Base-by-base conservation (phyloP, 2,888 invertebrate species). In the Microchrysa polita region DNA sequence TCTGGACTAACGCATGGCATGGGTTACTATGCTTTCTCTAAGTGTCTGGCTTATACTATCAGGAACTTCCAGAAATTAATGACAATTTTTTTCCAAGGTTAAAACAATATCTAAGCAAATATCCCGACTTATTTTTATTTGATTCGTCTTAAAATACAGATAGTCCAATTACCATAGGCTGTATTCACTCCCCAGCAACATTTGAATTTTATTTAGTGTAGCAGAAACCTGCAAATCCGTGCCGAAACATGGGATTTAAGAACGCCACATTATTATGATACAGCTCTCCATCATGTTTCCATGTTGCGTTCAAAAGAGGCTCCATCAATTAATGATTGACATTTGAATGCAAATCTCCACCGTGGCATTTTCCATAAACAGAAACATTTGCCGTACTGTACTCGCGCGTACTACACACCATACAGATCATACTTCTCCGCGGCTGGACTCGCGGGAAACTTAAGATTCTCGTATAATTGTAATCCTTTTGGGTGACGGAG, bases 231-330 rank as follows among this genome's bases (percentile, higher is more conserved):
- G 74, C 69, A 69, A 60, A 74, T 44, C 74, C 67, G 60, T 74
- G 61, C 67, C 74, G 69, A 74, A 74, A 74, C 74, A 69, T 60
- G 74, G 55, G 69, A 74, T 67, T 74, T 61, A 69, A 23, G 61
- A 52, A 69, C 60, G 69, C 42, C 67, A 69, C 52, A 67, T 18
- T 52, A n/a, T n/a, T n/a, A n/a, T n/a, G 27, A 67, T 52, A 53
- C 34, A 67, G 59, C 67, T 67, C 69, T 74, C 61, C 69, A 61
- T 69, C 67, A 67, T 67, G 67, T 67, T 67, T 34, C 40, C 40
- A 61, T 61, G 61, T 61, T 61, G 7, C 23, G 40, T 40, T 16
- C 53, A 27, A 23, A 9, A 23, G 16, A n/a, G 27, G 16, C 52
- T 67, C 52, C 69, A 71, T 71, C 69, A 71, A 44, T 61, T 72